These are phyloP conservation scores for Pogona vitticeps DNA, from an alignment of 2,113 vertebrate species.

Conservation along the genomic window DNA sequence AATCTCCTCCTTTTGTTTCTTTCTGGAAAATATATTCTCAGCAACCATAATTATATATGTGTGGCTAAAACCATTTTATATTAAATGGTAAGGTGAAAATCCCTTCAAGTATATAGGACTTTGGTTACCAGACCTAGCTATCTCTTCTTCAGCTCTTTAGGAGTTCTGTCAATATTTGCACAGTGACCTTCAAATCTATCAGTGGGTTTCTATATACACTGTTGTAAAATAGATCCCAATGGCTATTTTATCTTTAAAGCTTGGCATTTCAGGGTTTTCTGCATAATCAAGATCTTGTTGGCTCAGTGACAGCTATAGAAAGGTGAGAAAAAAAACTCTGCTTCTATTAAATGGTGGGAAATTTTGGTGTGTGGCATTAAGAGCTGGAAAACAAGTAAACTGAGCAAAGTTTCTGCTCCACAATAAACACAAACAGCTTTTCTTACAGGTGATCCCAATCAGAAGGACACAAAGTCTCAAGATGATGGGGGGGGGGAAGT, in stretches of 20 bases:
- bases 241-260: slow-evolving; percentile 7
- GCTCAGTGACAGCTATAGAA: neutral
- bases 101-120: neutral
- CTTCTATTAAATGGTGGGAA: neutral
- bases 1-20: too few relatives aligned
- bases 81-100: too few relatives aligned
- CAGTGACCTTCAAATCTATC: neutral
- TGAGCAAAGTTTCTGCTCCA: neutral
- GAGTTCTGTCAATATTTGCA: slow-evolving; percentile 9
- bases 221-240: slow-evolving; percentile 2
- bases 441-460: neutral
- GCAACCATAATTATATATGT: too few relatives aligned
- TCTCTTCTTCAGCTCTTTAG: neutral
- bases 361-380: neutral
- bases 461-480: too few relatives aligned
- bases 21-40: too few relatives aligned
- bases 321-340: neutral
- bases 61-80: too few relatives aligned
- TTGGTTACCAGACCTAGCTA: neutral
- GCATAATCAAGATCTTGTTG: neutral
- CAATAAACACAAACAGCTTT: too few relatives aligned
- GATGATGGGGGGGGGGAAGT: too few relatives aligned
- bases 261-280: neutral
- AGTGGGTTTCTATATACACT: neutral
- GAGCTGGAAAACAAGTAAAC: neutral